Conservation (phyloP, 2,113 vertebrate genomes). For the Phoenicopterus ruber region DNA sequence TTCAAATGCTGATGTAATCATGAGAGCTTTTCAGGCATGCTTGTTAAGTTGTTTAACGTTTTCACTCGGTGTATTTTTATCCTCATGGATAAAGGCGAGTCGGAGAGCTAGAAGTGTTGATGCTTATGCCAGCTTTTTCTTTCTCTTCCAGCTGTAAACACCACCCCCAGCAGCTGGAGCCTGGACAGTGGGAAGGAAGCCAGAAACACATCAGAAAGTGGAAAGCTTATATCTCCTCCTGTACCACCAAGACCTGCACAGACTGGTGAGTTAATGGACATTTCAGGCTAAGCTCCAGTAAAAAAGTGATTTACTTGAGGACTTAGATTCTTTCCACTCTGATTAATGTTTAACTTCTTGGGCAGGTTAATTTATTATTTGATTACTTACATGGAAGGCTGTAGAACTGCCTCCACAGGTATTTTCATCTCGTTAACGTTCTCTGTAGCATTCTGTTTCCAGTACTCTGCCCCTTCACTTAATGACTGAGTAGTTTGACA, state of each 20-base stretch:
- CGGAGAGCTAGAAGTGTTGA: neutral
- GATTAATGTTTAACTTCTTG: slow-evolving; percentile 2
- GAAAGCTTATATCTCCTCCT: slow-evolving; percentile 88
- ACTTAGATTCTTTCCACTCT: neutral
- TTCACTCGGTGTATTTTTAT: neutral
- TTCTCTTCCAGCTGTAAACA: slow-evolving; percentile 84
- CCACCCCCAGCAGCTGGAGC: slow-evolving; percentile 95
- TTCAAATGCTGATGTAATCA: neutral
- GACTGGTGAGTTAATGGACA: slow-evolving; percentile 81
- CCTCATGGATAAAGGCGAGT: neutral
- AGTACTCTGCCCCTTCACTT: neutral
- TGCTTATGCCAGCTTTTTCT: slow-evolving; percentile 26
- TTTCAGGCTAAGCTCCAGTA: neutral
- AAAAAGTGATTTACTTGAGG: neutral
- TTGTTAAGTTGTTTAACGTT: neutral
- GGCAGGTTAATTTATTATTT: neutral
- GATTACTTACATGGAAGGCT: neutral
- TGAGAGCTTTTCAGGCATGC: neutral
- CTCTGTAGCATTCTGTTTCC: neutral
- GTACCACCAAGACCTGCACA: slow-evolving; percentile 92
- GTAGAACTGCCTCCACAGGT: neutral
- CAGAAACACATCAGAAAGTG: slow-evolving; percentile 84
- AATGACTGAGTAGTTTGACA: neutral
- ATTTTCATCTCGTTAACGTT: neutral
- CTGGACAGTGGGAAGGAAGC: slow-evolving; percentile 93